Evolutionary conservation across 2,888 invertebrate species (phyloP).

Genomic region (Neria commutata): DNA sequence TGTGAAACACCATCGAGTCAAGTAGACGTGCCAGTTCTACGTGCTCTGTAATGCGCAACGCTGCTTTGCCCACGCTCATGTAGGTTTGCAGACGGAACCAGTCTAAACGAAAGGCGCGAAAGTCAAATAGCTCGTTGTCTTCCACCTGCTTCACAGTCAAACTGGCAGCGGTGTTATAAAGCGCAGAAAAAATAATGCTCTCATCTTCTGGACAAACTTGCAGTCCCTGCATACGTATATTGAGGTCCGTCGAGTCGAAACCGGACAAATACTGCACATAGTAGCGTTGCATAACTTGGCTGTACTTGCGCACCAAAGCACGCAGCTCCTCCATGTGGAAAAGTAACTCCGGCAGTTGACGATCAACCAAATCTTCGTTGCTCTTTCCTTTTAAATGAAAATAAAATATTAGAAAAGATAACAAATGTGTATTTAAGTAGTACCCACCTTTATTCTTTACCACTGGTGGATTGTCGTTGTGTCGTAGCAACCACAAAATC

Average conservation of each 20-base stretch:
- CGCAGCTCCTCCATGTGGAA: conserved; percentile 98
- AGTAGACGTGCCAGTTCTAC: conserved; percentile 87
- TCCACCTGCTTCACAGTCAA: conserved; percentile 94
- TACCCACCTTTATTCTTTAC: conserved; percentile 76
- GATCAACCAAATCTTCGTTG: conserved; percentile 91
- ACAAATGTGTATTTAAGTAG: background rate
- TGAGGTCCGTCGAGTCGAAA: conserved; percentile 92
- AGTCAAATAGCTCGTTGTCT: conserved; percentile 94
- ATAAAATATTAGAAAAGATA: background rate
- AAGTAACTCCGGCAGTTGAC: conserved; percentile 94
- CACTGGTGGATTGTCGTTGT: conserved; percentile 92
- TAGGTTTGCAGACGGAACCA: conserved; percentile 98
- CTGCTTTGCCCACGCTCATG: conserved; percentile 83
- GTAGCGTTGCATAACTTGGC: conserved; percentile 95
- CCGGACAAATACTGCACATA: conserved; percentile 97
- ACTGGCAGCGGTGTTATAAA: conserved; percentile 86
- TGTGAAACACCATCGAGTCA: conserved; percentile 95
- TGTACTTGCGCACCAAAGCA: conserved; percentile 92
- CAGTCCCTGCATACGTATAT: conserved; percentile 82
- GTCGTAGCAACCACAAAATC: conserved; percentile 94
- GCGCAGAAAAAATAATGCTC: conserved; percentile 88
- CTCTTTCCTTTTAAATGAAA: conserved; percentile 60
- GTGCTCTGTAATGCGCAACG: conserved; percentile 80
- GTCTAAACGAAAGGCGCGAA: conserved; percentile 91
- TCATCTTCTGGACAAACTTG: conserved; percentile 93